Evolutionary conservation across 2,113 vertebrate species (phyloP), one percentile per base, ranked within the genome.

Genomic region (Cyanistes caeruleus): DNA sequence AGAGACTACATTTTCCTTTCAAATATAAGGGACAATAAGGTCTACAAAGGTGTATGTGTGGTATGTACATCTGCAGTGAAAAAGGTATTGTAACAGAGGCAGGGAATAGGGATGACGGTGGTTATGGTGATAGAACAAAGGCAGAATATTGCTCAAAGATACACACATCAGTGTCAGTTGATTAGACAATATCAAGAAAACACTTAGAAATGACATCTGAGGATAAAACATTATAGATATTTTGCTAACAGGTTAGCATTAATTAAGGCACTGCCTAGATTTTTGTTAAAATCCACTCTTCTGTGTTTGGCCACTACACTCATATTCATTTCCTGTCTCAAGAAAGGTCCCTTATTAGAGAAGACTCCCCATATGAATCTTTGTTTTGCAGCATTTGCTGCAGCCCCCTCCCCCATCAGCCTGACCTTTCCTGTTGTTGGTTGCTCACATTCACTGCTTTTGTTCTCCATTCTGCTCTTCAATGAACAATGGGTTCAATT

Each of bases 21-120:
- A 81, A 89, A 92, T 46, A n/a, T n/a, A 53, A 69, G 27, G 59
- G 25, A 59, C 70, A 89, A 75, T 37, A 60, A 75, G 18, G 79
- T 76, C 60, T 74, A 43, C n/a, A 78, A 41, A 81, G 30, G 10
- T 41, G 3, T 67, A 48, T 44, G 25, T 91, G 55, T 53, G 52
- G 90, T 62, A 81, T 58, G 82, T 25, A 90, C 28, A 65, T 63
- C n/a, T 92, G 35, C 79, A 63, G 7, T 48, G 39, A 62, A 84
- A 75, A 19, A 87, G 13, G 2, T 28, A 28, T 15, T 67, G 11
- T n/a, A 46, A 19, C 15, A 81, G 39, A 37, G 11, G 18, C 43
- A 80, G 13, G 14, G 9, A 28, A 46, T 21, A n/a, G 20, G 9
- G 17, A 37, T 33, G 20, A 27, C 1, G 2, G 39, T 41, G 11